Evolutionary conservation across 2,797 vertebrate species (phyloP), one percentile per base, ranked within the genome.

Genomic region (Crenichthys baileyi): DNA sequence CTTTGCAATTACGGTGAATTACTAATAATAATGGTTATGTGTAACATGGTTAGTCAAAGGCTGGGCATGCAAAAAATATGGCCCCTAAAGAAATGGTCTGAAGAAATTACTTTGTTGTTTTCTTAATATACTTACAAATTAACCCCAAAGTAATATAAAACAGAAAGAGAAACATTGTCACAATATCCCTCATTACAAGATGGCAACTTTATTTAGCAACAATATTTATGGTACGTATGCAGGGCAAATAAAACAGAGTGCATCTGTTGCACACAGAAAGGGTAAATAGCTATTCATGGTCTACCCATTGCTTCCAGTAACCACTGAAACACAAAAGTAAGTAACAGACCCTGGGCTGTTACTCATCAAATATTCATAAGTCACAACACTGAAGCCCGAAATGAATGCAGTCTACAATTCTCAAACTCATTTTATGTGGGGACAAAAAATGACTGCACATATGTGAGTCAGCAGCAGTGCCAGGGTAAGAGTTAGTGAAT

Each of bases 161-260:
- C 31, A 51, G 53, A 72, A 22, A 81, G 26, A 48, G 6, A 6
- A 36, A 63, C 36, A 63, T 20, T 36, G 8, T 56, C 24, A 74
- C 73, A 71, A 60, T 11, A 9, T 24, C 58, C 80, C 24, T 50
- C 0, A 75, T 72, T 78, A 86, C 78, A n/a, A 70, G 65, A 85
- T 87, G 67, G 76, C 79, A 82, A 86, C 78, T 93, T 93, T 88
- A 92, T 92, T 93, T 46, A 87, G 83, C 85, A 90, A 90, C 85
- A 56, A 82, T 76, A 77, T 82, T 75, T 84, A 55, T 72, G 67
- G 68, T 36, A 36, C 31, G 31, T 87, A 51, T 87, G 65, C 87
- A 88, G 53, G 77, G 89, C 82, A 92, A 82, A 90, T 39, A 74
- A 44, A 84, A 79, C 58, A 67, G 72, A 82, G 60, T 77, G 81